These are phyloP conservation scores for Drosophila kurseongensis DNA, from an alignment of 1,140 invertebrate species.

Conservation along the genomic window DNA sequence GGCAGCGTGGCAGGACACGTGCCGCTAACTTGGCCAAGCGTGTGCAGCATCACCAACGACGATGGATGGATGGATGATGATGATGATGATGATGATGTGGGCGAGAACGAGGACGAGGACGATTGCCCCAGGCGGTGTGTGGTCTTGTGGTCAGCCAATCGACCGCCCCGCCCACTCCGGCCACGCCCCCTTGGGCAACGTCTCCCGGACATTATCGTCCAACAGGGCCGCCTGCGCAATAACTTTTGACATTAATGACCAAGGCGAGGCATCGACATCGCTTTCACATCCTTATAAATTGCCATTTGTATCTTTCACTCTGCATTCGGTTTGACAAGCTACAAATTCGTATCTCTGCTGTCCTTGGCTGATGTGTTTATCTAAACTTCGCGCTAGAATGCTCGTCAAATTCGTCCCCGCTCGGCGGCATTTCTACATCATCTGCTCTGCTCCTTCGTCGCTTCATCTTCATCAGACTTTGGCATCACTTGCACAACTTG, in stretches of 20 bases:
- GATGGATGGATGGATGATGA: slow-evolving; percentile 30
- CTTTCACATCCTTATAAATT: slow-evolving; percentile 67
- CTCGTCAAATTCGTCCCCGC: slow-evolving; percentile 48
- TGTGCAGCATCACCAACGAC: slow-evolving; percentile 74
- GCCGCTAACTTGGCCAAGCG: slow-evolving; percentile 73
- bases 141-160: slow-evolving; percentile 73
- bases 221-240: slow-evolving; percentile 68
- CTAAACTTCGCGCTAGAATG: slow-evolving; percentile 79
- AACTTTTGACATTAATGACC: slow-evolving; percentile 82
- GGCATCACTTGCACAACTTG: slow-evolving; percentile 24
- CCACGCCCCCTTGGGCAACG: slow-evolving; percentile 4
- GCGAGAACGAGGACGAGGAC: slow-evolving; percentile 14
- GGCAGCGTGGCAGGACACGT: slow-evolving; percentile 72
- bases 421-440: slow-evolving; percentile 59
- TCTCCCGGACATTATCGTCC: slow-evolving; percentile 53
- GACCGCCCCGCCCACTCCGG: slow-evolving; percentile 32
- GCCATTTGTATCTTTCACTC: slow-evolving; percentile 70
- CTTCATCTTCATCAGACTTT: slow-evolving; percentile 65
- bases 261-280: slow-evolving; percentile 34
- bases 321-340: slow-evolving; percentile 61
- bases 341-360: slow-evolving; percentile 70
- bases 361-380: slow-evolving; percentile 64
- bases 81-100: not conserved
- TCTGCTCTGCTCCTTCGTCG: slow-evolving; percentile 33
- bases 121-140: slow-evolving; percentile 30